phyloP scores from a whole-genome alignment of 2,113 vertebrate species.

The Mesocricetus auratus region DNA sequence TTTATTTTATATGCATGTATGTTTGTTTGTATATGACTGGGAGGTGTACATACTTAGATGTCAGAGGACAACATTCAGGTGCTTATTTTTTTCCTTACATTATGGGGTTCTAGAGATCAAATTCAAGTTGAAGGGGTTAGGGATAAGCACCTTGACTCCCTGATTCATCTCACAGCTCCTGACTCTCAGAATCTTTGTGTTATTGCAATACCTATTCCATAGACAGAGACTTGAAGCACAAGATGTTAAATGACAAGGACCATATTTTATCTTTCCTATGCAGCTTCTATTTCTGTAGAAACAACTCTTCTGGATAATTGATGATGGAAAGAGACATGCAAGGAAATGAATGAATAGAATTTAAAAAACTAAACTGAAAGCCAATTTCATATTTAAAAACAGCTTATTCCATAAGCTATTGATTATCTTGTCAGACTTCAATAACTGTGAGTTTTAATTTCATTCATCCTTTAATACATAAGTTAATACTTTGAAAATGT shows the following conservation, averaged over 20 bases:
- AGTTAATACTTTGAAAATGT: not conserved
- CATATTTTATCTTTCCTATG: not conserved
- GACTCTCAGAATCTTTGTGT: not conserved
- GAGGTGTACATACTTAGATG: not conserved
- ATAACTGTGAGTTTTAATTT: conserved; percentile 5
- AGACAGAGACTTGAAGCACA: not conserved
- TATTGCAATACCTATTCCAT: not conserved
- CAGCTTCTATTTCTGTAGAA: not conserved
- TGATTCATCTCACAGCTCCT: no score
- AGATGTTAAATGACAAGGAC: not conserved
- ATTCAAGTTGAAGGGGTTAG: not conserved
- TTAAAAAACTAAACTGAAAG: not conserved
- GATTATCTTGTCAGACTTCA: not conserved
- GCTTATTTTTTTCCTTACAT: not conserved
- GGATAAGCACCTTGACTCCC: not conserved
- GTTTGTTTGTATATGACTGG: no score
- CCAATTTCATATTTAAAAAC: not conserved
- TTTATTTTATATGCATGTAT: not conserved
- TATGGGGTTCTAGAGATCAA: not conserved
- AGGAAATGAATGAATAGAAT: not conserved
- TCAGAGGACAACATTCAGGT: not conserved
- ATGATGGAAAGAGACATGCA: not conserved
- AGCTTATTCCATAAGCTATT: not conserved
- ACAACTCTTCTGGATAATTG: not conserved
- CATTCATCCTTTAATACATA: not conserved